These are phyloP conservation scores for Sebastiscus albofasciatus DNA, from an alignment of 2,797 vertebrate species.

Conservation along the genomic window DNA sequence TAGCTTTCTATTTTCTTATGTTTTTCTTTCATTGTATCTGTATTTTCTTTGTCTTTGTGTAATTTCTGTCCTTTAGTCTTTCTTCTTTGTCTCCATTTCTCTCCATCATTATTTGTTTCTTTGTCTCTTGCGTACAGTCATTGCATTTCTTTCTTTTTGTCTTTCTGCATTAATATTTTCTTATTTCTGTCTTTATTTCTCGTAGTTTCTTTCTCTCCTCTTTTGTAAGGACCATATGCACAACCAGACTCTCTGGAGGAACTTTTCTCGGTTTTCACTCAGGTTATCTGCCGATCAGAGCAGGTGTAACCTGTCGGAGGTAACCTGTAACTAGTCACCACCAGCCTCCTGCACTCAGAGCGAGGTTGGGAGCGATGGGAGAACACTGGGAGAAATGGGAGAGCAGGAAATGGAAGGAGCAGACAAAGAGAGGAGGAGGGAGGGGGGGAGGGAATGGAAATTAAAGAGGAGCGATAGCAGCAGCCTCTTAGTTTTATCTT, in stretches of 20 bases:
- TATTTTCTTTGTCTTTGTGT: background rate
- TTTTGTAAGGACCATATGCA: slow-evolving; percentile 25
- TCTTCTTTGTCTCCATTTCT: background rate
- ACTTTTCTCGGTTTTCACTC: slow-evolving; percentile 24
- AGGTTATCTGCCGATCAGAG: slow-evolving; percentile 34
- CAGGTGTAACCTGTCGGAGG: slow-evolving; percentile 22
- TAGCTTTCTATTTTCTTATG: background rate
- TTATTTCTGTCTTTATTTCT: background rate
- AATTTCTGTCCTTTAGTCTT: background rate
- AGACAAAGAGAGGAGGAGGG: slow-evolving; percentile 8
- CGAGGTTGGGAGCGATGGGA: background rate
- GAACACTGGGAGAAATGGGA: background rate
- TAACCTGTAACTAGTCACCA: slow-evolving; percentile 18
- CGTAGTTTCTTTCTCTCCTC: background rate
- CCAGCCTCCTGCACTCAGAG: background rate
- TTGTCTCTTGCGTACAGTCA: background rate
- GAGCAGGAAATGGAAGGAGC: background rate
- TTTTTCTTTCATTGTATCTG: background rate
- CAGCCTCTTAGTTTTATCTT: slow-evolving; percentile 64
- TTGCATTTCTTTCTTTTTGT: background rate
- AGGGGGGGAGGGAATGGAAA: slow-evolving; percentile 9
- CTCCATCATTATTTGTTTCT: background rate
- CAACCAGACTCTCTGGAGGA: slow-evolving; percentile 27
- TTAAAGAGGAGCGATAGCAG: slow-evolving; percentile 58
- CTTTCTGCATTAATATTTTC: background rate